Evolutionary conservation across 2,797 vertebrate species (phyloP).

Genomic region (Oreochromis grahami): DNA sequence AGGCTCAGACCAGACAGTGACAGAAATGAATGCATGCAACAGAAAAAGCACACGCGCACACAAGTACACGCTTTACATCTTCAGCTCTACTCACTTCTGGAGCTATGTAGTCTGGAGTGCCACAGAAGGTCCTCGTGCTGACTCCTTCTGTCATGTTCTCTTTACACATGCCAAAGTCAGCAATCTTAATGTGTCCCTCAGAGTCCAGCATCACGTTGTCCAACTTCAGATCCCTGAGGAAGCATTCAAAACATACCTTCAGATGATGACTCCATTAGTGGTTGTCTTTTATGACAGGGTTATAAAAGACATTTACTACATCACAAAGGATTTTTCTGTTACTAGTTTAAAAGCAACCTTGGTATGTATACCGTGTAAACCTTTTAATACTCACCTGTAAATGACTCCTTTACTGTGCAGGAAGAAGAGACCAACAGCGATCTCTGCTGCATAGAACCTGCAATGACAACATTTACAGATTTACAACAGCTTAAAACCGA

Average conservation of each 20-base stretch:
- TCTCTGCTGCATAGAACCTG: conserved; percentile 98
- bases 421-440: conserved; percentile 92
- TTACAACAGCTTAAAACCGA: not conserved
- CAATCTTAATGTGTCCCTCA: conserved; percentile 97
- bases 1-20: conserved; percentile 46
- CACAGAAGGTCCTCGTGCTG: conserved; percentile 94
- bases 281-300: not conserved
- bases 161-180: conserved; percentile 99
- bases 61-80: not conserved
- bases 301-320: not conserved
- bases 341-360: not conserved
- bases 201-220: conserved; percentile 97
- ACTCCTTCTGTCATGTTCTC: conserved; percentile 88
- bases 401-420: conserved; percentile 91
- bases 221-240: conserved; percentile 90
- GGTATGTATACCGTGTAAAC: not conserved
- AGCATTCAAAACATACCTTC: not conserved
- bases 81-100: conserved; percentile 81
- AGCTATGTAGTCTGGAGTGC: conserved; percentile 97
- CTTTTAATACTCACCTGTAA: conserved; percentile 83
- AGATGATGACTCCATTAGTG: not conserved
- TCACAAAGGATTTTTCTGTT: not conserved
- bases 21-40: conserved; percentile 43
- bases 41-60: not conserved
- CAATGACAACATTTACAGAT: conserved; percentile 43